phyloP scores from a whole-genome alignment of 2,113 vertebrate genomes.

The Uria lomvia region DNA sequence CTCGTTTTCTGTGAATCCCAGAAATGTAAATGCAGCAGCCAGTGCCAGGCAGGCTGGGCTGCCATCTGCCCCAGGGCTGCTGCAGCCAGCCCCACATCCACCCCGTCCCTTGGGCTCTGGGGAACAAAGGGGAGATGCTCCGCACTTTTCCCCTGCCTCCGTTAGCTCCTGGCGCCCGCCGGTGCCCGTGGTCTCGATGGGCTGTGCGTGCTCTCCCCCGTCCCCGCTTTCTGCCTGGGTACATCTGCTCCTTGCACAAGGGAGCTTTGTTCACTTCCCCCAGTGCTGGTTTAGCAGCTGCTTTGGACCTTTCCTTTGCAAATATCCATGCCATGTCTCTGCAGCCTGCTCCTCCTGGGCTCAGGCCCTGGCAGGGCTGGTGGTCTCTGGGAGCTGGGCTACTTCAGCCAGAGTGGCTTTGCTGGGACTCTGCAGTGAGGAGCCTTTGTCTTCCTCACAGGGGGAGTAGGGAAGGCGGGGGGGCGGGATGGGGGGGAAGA shows the following conservation, averaged over 20 bases:
- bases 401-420: background rate
- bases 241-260: background rate
- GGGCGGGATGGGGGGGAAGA: background rate
- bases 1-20: background rate
- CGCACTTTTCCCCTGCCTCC: background rate
- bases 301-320: background rate
- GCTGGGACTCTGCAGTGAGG: background rate
- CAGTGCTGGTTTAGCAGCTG: background rate
- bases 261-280: background rate
- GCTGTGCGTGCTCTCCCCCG: background rate
- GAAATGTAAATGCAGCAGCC: background rate
- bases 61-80: background rate
- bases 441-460: background rate
- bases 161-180: background rate
- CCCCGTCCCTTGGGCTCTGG: background rate
- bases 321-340: background rate
- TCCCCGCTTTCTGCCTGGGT: background rate
- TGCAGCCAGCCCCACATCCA: background rate
- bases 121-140: background rate
- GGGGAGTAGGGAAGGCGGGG: no score
- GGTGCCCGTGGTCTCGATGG: fast-evolving
- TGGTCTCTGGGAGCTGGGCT: background rate
- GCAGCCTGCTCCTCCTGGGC: background rate
- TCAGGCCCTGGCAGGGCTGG: background rate
- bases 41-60: background rate